Evolutionary conservation across 2,888 invertebrate genomes (phyloP), one percentile per base, ranked within the genome.

Genomic region (Epirrhoe tristata): DNA sequence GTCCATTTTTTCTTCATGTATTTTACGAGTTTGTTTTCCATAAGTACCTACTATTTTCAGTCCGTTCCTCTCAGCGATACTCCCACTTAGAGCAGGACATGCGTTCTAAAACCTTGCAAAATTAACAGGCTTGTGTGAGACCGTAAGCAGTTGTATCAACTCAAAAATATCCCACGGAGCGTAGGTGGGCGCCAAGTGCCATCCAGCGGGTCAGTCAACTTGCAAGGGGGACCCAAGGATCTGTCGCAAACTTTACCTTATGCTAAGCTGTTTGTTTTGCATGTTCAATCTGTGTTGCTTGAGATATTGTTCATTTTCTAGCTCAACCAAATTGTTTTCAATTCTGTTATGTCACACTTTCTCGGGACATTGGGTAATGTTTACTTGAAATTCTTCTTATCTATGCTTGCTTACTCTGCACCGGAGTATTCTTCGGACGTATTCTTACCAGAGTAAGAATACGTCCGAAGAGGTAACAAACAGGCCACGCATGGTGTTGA

Each of bases 131-230:
- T 10, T 39, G 1, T 39, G 39, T 43, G 1, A 8, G 7, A 8
- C 3, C 7, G 36, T 8, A 8, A 36, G 36, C 6, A n/a, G 55
- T 72, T 63, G 12, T 56, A 69, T 64, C 70, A 66, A 57, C 72
- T 74, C 67, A 61, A 67, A 31, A 0, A 58, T 14, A 51, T 55
- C 48, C 16, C 12, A 12, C 52, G 66, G 69, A 74, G 76, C 77
- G 82, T 83, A 78, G 83, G 83, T 69, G 69, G 73, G 77, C 74
- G 81, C 77, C 71, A 75, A 73, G 69, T 66, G 71, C 62, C 68
- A 64, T 65, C 57, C 60, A 65, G 46, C 77, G 73, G 86, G 85
- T 86, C 84, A 85, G 72, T 86, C 79, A 86, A 82, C 85, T 78
- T 76, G 72, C 74, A 78, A 81, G 80, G 79, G 80, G 77, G 76